These are phyloP conservation scores for Leptopilina boulardi DNA, from an alignment of 1,140 invertebrate genomes.

Conservation along the genomic window DNA sequence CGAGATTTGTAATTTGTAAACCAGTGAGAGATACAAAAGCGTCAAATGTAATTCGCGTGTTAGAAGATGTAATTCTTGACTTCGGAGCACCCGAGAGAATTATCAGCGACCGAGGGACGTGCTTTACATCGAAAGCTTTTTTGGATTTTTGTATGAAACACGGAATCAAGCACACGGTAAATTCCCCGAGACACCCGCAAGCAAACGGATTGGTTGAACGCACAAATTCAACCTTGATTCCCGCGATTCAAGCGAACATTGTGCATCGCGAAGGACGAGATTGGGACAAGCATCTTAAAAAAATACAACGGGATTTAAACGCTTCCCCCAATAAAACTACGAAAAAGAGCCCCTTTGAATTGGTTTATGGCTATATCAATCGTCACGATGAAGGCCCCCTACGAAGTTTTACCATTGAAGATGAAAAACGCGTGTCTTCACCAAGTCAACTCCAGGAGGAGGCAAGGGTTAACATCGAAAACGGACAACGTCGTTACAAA, in stretches of 20 bases:
- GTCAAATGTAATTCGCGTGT: no score
- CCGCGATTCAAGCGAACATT: not conserved
- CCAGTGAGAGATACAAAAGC: not conserved
- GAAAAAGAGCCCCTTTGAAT: not conserved
- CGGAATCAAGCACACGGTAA: conserved; percentile 55
- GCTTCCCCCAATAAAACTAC: not conserved
- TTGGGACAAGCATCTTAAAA: not conserved
- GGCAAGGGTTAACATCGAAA: not conserved
- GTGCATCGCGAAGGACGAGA: not conserved
- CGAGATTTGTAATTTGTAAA: not conserved
- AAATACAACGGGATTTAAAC: not conserved
- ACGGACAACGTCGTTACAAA: not conserved
- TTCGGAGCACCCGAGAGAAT: no score
- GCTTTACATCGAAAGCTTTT: no score
- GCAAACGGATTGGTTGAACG: conserved; percentile 54
- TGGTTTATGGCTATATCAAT: not conserved
- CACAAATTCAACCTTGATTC: conserved; percentile 35
- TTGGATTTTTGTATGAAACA: conserved; percentile 43
- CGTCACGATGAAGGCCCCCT: not conserved
- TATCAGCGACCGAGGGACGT: no score
- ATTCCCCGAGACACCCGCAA: conserved; percentile 56
- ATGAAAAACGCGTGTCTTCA: not conserved
- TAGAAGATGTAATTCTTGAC: no score
- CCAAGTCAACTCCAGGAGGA: no score
- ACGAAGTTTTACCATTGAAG: not conserved